Evolutionary conservation across 2,797 vertebrate species (phyloP), one percentile per base, ranked within the genome.

Genomic region (Gymnodraco acuticeps): DNA sequence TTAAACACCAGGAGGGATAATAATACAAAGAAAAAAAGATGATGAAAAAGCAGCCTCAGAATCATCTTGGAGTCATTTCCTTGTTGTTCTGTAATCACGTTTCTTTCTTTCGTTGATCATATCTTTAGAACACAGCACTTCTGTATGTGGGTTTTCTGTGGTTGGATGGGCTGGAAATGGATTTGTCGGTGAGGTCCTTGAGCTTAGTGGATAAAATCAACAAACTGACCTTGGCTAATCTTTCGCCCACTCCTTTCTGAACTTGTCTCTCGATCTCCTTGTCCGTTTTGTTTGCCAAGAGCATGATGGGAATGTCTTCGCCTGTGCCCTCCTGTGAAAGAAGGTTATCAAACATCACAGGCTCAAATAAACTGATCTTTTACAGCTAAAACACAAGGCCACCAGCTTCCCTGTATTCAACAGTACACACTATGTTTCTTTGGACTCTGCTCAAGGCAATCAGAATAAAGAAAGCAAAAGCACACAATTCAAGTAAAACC

Each of bases 251-350:
- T 75, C 85, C 81, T 47, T 73, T 88, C 0, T 96, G 94, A 58
- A 99, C 95, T 89, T 95, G 93, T 45, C 97, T 94, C 78, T 96
- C 94, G 46, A 84, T 90, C 65, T 97, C 96, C 0, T 95, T 94
- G 93, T 98, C 97, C 0, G 92, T 95, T 94, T 99, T 99, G 88
- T 99, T 99, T 45, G 95, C 98, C 82, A 99, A 42, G 67, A 99
- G 93, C 93, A 98, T 95, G 79, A 97, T 86, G 56, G 97, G 93
- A 75, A 98, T 90, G 13, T 93, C 94, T 46, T 96, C 96, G 17
- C 95, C 96, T 1, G 96, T 89, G 6, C 95, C 93, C 42, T 99
- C 97, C 98, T 99, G 83, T 12, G 8, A 52, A 61, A 64, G 43
- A 88, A 82, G 8, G 85, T 75, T 80, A 8, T 15, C 1, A 65